Base-by-base conservation (phyloP, 2,888 invertebrate species). In the Zhengitettix transpicula region DNA sequence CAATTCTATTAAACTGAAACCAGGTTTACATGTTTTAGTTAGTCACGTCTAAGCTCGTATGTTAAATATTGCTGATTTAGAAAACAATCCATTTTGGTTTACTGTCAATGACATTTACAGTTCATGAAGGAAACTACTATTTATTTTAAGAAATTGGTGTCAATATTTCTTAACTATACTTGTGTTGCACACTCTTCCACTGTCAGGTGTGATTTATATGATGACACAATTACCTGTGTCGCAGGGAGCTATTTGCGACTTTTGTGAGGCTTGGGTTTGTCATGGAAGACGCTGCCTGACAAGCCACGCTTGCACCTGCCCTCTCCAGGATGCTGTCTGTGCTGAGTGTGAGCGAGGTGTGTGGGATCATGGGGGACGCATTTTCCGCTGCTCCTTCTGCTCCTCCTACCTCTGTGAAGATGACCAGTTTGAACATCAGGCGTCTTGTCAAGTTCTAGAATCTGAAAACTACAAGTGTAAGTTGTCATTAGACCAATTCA, bases 351-450 rank as follows among this genome's bases (percentile, higher is more conserved):
- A 95, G 70, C 78, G 97, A 72, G 86, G 87, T 8, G 93, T 96
- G 9, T 96, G 94, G 93, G 94, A 94, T 72, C 96, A 97, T 69
- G 97, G 96, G 28, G 92, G 92, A 1, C 79, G 92, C 58, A 85
- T 92, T 66, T 96, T 92, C 72, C 85, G 85, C 67, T 96, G 96
- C 71, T 90, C 89, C 42, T 96, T 90, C 75, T 97, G 96, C 72
- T 78, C 84, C 67, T 89, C 85, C 56, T 94, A 84, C 70, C 77
- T 90, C 8, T 97, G 97, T 73, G 94, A 94, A 75, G 94, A 94
- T 74, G 94, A 94, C 74, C 94, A 94, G 74, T 94, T 94, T 75
- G 96, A 97, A 74, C 96, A 97, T 75, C 97, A 97, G 75, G 96
- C 96, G 7, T 92, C 90, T 0, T 96, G 95, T 71, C 95, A 97